phyloP scores from a whole-genome alignment of 2,888 invertebrate species.

The Ochropleura leucogaster region DNA sequence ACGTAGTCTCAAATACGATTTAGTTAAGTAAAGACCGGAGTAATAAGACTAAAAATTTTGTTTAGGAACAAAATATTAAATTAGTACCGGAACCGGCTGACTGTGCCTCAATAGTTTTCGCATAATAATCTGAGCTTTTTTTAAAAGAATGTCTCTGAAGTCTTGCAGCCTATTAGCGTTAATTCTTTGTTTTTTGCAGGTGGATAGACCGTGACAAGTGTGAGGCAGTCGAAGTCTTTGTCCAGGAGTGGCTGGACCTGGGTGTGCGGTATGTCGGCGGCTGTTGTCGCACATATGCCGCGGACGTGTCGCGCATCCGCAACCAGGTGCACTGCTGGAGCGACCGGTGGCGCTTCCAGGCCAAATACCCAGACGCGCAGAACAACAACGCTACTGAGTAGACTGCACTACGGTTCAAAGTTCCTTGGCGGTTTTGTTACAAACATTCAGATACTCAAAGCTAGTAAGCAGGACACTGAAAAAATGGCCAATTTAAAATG shows the following conservation, averaged over 20 bases:
- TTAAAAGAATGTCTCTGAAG: too few relatives aligned
- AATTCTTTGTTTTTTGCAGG: slow-evolving; percentile 74
- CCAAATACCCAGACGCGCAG: slow-evolving; percentile 70
- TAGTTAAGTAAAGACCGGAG: not conserved
- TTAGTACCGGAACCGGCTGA: not conserved
- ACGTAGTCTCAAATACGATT: slow-evolving; percentile 38
- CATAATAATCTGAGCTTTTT: too few relatives aligned
- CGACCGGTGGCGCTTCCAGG: slow-evolving; percentile 83
- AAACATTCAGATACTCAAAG: slow-evolving; percentile 26
- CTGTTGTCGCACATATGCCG: slow-evolving; percentile 96
- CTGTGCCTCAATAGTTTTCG: not conserved
- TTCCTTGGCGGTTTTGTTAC: slow-evolving; percentile 48
- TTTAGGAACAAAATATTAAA: slow-evolving; percentile 3
- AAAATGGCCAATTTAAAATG: slow-evolving; percentile 1
- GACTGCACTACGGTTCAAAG: slow-evolving; percentile 49
- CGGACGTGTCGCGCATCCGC: slow-evolving; percentile 94
- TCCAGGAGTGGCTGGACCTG: slow-evolving; percentile 94
- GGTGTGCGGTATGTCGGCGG: slow-evolving; percentile 97
- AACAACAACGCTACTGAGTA: slow-evolving; percentile 64
- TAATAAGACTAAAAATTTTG: not conserved
- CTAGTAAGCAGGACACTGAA: not conserved
- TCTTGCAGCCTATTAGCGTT: not conserved
- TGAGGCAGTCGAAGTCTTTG: slow-evolving; percentile 93
- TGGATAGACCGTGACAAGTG: slow-evolving; percentile 94
- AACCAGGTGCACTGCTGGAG: slow-evolving; percentile 91